These are phyloP conservation scores for Falco cherrug DNA, from an alignment of 2,797 vertebrate species.

Conservation along the genomic window DNA sequence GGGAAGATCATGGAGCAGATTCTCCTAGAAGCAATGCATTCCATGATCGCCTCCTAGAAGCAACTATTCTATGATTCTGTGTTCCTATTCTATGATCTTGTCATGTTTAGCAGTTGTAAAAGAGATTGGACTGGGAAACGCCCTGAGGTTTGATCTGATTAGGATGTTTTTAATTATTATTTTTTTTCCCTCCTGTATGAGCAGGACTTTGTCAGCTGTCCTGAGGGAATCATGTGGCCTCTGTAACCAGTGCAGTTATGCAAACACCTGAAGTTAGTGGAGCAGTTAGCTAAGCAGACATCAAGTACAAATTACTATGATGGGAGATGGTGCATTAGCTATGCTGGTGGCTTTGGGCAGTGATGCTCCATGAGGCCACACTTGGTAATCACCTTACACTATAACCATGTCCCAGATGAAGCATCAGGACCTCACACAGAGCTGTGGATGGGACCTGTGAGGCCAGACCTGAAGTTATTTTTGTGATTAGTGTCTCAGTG, in stretches of 20 bases:
- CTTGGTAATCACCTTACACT: background rate
- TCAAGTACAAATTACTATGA: background rate
- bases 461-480: background rate
- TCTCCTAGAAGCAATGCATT: background rate
- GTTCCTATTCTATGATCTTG: background rate
- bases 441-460: rapidly evolving
- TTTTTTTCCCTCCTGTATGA: background rate
- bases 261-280: background rate
- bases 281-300: background rate
- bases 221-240: background rate
- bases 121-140: background rate
- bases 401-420: background rate
- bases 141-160: background rate
- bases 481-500: background rate
- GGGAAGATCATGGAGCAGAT: background rate
- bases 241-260: background rate
- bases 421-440: background rate
- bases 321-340: background rate
- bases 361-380: background rate
- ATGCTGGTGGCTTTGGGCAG: background rate
- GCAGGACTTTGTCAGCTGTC: background rate
- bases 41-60: too few species aligned
- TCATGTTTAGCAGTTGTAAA: background rate
- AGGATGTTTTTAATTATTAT: background rate
- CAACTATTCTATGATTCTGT: background rate